phyloP scores from a whole-genome alignment of 2,113 vertebrate genomes.

The Carettochelys insculpta region DNA sequence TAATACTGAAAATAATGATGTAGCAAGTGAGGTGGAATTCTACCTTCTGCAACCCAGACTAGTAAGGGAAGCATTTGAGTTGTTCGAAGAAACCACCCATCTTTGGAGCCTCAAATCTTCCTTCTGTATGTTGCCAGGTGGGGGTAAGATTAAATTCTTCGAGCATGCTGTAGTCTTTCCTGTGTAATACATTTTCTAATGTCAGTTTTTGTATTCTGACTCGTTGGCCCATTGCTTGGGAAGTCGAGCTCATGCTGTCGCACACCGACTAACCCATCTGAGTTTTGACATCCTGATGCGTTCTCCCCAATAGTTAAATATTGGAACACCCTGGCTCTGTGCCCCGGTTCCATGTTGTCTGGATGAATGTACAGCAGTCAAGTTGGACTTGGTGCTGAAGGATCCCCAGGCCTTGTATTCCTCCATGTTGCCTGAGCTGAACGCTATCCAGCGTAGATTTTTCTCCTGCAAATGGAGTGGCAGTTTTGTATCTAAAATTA shows the following conservation, averaged over 20 bases:
- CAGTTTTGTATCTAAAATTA: not conserved
- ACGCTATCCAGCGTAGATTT: not conserved
- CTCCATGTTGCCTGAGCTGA: too few species aligned
- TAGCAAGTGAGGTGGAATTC: not conserved
- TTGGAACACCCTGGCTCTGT: not conserved
- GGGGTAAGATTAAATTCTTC: not conserved
- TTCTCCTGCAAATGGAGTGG: not conserved
- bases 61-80: not conserved
- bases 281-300: not conserved
- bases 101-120: not conserved
- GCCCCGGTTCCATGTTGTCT: too few species aligned
- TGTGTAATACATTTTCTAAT: not conserved
- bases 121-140: not conserved
- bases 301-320: not conserved
- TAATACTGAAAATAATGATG: not conserved
- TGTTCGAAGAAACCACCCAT: not conserved
- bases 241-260: not conserved
- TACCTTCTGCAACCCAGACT: not conserved
- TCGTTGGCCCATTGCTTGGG: not conserved
- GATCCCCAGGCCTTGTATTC: not conserved
- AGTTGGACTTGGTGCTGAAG: too few species aligned
- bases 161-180: not conserved
- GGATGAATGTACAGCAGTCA: too few species aligned
- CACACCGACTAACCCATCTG: not conserved
- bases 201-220: too few species aligned